phyloP scores from a whole-genome alignment of 2,888 invertebrate species.

The Blastobasis adustella region DNA sequence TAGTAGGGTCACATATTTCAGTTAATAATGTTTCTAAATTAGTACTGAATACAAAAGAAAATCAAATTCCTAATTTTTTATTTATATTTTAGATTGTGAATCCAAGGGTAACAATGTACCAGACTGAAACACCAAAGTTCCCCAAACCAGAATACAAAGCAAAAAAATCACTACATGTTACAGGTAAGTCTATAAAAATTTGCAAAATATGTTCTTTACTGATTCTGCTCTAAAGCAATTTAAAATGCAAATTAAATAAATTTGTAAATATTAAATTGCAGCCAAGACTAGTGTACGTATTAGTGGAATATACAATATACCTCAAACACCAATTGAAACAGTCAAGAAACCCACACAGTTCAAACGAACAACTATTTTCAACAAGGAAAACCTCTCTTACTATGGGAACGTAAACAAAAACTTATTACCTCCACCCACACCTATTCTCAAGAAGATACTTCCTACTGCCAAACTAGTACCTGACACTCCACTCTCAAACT shows the following conservation, averaged over 20 bases:
- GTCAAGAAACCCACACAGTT: conserved; percentile 25
- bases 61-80: neutral
- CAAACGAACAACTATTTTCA: conserved; percentile 27
- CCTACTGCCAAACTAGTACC: conserved; percentile 18
- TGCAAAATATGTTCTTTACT: too few species aligned
- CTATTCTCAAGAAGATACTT: conserved; percentile 10
- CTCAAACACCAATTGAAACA: conserved; percentile 41
- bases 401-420: conserved; percentile 17
- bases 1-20: too few species aligned
- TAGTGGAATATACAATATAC: conserved; percentile 51
- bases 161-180: conserved; percentile 38
- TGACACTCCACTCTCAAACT: conserved; percentile 45
- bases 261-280: conserved; percentile 11
- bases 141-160: conserved; percentile 38
- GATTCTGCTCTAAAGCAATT: too few species aligned
- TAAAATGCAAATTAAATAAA: too few species aligned
- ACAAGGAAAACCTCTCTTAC: conserved; percentile 45
- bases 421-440: conserved; percentile 13
- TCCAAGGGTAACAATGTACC: conserved; percentile 27
- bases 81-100: conserved; percentile 30
- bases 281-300: conserved; percentile 39
- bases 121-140: conserved; percentile 39
- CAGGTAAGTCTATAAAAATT: conserved; percentile 28
- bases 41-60: too few species aligned
- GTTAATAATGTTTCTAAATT: too few species aligned